Conservation (phyloP, 1,140 invertebrate species). For the Drosophila nigromelanica region DNA sequence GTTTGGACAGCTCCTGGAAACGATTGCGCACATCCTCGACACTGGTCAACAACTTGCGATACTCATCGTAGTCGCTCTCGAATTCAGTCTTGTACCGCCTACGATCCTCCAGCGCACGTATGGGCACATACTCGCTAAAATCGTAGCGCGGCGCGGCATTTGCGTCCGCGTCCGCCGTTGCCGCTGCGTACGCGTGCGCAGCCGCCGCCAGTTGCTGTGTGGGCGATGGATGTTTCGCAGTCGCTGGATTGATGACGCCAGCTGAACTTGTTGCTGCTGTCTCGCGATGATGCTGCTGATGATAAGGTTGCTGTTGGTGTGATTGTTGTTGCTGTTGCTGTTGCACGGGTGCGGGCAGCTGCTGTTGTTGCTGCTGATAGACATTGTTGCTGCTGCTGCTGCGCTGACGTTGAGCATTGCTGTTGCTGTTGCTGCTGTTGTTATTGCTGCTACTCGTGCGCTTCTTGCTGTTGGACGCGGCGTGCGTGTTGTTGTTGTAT, state of each 20-base stretch:
- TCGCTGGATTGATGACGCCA: constrained; percentile 2
- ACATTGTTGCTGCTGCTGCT: constrained; percentile 27
- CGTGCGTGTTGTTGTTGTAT: constrained; percentile 60
- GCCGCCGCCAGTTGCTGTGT: constrained; percentile 74
- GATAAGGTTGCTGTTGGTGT: constrained; percentile 14
- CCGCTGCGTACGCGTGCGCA: constrained; percentile 67
- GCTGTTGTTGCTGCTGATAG: constrained; percentile 45
- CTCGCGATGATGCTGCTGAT: constrained; percentile 5
- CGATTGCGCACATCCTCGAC: constrained; percentile 90
- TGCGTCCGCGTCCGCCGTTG: constrained; percentile 45
- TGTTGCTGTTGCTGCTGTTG: constrained; percentile 20
- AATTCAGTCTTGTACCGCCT: constrained; percentile 95
- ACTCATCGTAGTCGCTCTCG: constrained; percentile 93
- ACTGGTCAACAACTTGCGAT: constrained; percentile 89
- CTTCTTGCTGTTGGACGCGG: constrained; percentile 70
- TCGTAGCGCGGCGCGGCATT: constrained; percentile 68
- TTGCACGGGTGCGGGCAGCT: constrained; percentile 18
- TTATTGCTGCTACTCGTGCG: constrained; percentile 55
- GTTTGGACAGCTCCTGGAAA: constrained; percentile 88
- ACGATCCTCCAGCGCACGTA: constrained; percentile 90
- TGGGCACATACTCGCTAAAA: constrained; percentile 91
- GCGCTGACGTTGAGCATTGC: constrained; percentile 31
- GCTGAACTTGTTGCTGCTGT: constrained; percentile 4
- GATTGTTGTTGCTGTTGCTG: constrained; percentile 35
- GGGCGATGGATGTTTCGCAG: constrained; percentile 72